These are phyloP conservation scores for Microhierax caerulescens DNA, from an alignment of 2,797 vertebrate genomes.

Conservation along the genomic window DNA sequence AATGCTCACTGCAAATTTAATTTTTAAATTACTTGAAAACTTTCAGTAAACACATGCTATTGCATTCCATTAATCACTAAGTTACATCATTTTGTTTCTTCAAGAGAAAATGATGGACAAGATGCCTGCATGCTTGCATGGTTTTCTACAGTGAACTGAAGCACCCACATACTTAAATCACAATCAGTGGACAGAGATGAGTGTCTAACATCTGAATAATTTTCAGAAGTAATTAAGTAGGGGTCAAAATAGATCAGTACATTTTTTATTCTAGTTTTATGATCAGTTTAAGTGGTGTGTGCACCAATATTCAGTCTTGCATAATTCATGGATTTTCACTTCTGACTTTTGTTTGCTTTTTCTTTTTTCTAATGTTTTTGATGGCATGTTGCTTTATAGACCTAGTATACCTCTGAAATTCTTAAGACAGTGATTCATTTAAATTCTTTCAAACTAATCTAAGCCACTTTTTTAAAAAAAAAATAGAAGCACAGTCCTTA, in stretches of 20 bases:
- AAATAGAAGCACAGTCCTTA: background rate
- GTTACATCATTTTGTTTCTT: background rate
- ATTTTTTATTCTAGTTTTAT: background rate
- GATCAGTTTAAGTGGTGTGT: rapidly evolving
- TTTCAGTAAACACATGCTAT: background rate
- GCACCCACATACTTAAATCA: background rate
- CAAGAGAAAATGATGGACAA: background rate
- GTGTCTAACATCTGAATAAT: background rate
- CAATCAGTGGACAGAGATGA: background rate
- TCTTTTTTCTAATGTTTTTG: background rate
- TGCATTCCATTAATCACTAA: background rate
- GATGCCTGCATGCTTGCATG: background rate
- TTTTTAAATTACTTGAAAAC: background rate
- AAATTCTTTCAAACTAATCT: background rate
- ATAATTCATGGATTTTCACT: background rate
- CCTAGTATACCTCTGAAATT: background rate
- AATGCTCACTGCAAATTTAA: background rate
- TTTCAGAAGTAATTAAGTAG: background rate
- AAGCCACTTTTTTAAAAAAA: rapidly evolving
- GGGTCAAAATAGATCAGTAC: background rate
- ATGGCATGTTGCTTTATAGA: background rate
- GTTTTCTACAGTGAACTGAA: background rate
- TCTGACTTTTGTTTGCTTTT: background rate
- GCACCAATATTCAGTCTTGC: rapidly evolving
- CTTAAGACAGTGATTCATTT: background rate